These are phyloP conservation scores for Pristionchus mayeri DNA, from an alignment of 2,888 invertebrate species.

Conservation along the genomic window DNA sequence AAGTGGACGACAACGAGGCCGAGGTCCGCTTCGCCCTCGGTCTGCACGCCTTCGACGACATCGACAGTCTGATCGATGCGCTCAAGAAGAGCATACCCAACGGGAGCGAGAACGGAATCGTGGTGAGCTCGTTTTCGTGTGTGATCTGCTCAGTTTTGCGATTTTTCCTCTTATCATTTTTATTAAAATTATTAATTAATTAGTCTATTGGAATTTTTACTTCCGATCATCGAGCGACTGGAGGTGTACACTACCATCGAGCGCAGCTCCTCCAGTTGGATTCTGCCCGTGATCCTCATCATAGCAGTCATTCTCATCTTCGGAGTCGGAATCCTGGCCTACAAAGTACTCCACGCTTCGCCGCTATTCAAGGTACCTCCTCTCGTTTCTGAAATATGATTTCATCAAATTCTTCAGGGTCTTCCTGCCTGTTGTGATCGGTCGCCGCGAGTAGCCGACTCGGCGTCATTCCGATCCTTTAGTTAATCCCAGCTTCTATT, in stretches of 20 bases:
- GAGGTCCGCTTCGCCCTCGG: slow-evolving; percentile 28
- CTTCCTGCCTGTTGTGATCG: slow-evolving; percentile 1
- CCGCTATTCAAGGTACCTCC: not conserved
- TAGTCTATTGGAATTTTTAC: not conserved
- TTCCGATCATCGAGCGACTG: slow-evolving; percentile 39
- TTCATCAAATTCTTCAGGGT: not conserved
- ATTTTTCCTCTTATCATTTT: no score
- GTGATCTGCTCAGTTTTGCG: no score
- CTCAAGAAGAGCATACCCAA: slow-evolving; percentile 38
- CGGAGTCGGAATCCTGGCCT: not conserved
- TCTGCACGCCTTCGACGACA: slow-evolving; percentile 43
- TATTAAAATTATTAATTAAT: no score
- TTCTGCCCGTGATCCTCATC: not conserved
- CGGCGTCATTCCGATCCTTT: slow-evolving; percentile 28
- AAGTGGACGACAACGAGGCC: slow-evolving; percentile 15
- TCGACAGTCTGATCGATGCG: slow-evolving; percentile 42
- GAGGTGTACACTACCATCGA: not conserved
- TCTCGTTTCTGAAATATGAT: not conserved
- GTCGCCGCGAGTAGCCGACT: slow-evolving; percentile 21
- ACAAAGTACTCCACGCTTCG: not conserved
- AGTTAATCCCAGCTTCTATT: not conserved
- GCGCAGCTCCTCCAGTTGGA: not conserved
- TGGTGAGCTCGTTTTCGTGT: not conserved
- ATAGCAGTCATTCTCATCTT: not conserved
- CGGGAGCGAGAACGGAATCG: slow-evolving; percentile 11